Evolutionary conservation across 2,113 vertebrate species (phyloP).

Genomic region (Neotoma lepida): DNA sequence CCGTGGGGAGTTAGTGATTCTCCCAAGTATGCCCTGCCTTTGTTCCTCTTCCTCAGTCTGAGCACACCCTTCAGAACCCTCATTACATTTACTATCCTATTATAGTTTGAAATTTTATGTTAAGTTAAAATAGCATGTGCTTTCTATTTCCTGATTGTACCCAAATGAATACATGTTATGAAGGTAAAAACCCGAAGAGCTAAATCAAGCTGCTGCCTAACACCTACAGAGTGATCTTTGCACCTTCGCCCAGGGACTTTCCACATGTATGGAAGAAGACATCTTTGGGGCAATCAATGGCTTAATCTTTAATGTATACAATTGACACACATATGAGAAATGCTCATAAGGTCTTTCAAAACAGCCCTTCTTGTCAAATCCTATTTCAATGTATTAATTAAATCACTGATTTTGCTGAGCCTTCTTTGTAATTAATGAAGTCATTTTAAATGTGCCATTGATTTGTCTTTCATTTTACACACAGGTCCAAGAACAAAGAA

Average conservation of each 20-base stretch:
- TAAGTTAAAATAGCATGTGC: neutral
- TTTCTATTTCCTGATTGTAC: neutral
- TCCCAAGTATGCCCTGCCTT: neutral
- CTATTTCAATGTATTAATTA: neutral
- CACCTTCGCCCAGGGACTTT: neutral
- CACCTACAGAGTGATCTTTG: neutral
- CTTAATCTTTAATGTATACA: neutral
- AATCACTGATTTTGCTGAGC: neutral
- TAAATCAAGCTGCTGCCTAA: neutral
- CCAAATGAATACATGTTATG: neutral
- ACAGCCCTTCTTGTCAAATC: neutral
- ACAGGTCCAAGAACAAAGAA: neutral
- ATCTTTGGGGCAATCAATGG: neutral
- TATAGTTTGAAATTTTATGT: neutral
- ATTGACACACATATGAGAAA: neutral
- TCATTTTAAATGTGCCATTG: neutral
- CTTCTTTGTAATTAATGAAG: neutral
- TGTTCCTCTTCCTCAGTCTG: neutral
- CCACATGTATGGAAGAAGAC: neutral
- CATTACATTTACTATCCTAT: neutral
- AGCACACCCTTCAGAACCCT: neutral
- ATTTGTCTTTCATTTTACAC: neutral
- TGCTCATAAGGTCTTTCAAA: neutral
- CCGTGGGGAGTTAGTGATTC: accelerated
- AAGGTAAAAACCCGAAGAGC: neutral